These are phyloP conservation scores for Galerucella calmariensis DNA, from an alignment of 2,888 invertebrate genomes.

Conservation along the genomic window DNA sequence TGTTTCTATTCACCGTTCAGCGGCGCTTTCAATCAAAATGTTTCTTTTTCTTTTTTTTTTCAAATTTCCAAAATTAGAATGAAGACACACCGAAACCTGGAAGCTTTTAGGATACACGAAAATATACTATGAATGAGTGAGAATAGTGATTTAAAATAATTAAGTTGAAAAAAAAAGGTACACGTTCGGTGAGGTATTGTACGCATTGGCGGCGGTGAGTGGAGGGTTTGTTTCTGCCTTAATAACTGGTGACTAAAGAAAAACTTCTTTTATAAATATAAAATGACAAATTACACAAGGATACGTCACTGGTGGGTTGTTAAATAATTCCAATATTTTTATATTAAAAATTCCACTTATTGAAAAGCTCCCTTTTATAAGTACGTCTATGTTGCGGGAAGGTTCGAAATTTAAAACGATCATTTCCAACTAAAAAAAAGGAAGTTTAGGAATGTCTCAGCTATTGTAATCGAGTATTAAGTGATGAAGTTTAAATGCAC, in stretches of 20 bases:
- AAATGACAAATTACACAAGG: too few species aligned
- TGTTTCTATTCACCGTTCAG: constrained; percentile 47
- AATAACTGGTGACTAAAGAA: too few species aligned
- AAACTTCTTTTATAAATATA: too few species aligned
- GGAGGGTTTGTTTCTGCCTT: too few species aligned
- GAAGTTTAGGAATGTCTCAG: constrained; percentile 18
- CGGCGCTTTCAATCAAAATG: constrained; percentile 20
- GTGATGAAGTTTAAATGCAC: constrained; percentile 32
- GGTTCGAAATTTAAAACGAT: neutral
- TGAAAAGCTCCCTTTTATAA: too few species aligned
- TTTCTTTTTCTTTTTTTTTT: constrained; percentile 19
- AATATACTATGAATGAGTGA: constrained; percentile 42
- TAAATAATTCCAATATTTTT: too few species aligned
- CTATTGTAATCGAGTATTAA: constrained; percentile 31
- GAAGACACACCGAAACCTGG: constrained; percentile 29
- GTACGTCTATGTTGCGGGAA: neutral
- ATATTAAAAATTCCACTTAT: too few species aligned
- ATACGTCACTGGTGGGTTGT: too few species aligned
- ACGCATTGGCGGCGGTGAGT: neutral
- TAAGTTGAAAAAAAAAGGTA: constrained; percentile 31
- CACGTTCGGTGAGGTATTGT: neutral
- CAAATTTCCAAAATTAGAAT: constrained; percentile 33
- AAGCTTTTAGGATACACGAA: constrained; percentile 39
- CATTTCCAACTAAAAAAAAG: neutral
- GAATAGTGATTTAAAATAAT: constrained; percentile 38